Base-by-base conservation (phyloP, 2,888 invertebrate species). In the Ormia ochracea region DNA sequence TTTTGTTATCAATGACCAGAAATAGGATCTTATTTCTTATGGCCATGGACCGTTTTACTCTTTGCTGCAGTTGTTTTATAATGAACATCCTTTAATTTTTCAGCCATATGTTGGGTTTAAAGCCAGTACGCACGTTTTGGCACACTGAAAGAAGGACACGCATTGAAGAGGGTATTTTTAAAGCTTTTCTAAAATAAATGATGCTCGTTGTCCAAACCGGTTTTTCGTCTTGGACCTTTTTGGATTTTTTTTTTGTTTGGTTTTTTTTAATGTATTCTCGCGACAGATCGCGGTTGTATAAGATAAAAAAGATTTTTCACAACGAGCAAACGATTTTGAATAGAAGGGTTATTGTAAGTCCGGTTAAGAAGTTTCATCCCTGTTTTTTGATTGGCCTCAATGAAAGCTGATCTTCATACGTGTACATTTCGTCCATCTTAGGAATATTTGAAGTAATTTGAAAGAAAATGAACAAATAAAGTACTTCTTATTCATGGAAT, bases 141-240 rank as follows among this genome's bases (percentile, higher is more conserved):
- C 14, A 33, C 12, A 50, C 17, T 21, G 5, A 68, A 68, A 63
- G 68, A 76, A 74, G 69, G 74, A 77, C 69, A 48, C 31, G 21
- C 38, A 45, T 23, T 50, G 28, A 31, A 73, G 68, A 68, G 58
- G 74, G 74, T 56, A 43, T 74, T 74, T 68, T 50, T 74, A 70
- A 78, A 69, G 73, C 78, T 81, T 33, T 78, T 45, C 38, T 59
- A 61, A 63, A 78, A 76, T 69, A 78, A 63, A 70, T 81, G 74
- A 70, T 81, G 74, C 61, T 69, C 59, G 73, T 78, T 69, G 81
- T 81, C 81, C 81, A 81, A 81, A 81, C 81, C 81, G 81, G 81
- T 81, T 81, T 77, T 48, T 56, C n/a, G n/a, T 45, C 17, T 41
- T 74, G 74, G 68, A 50, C 81, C 77, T 77, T 77, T 74, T 73